phyloP scores from a whole-genome alignment of 1,140 invertebrate species.

The Drosophila ercepeae region DNA sequence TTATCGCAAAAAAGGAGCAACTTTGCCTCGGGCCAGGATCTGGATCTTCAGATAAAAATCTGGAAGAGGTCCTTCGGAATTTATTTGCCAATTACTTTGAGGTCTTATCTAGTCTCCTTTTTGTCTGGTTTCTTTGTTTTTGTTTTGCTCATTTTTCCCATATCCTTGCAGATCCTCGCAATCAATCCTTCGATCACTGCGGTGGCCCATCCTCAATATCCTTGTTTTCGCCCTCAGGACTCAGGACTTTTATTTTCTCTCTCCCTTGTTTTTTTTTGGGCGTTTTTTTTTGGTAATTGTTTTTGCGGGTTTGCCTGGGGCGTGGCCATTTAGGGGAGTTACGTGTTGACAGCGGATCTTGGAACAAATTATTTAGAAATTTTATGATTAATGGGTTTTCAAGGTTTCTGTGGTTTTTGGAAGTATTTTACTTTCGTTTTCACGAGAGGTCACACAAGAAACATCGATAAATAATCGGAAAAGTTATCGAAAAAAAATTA shows the following conservation, averaged over 20 bases:
- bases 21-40: constrained; percentile 48
- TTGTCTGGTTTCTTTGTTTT: constrained; percentile 11
- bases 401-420: no score
- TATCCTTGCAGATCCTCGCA: constrained; percentile 29
- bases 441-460: no score
- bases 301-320: constrained; percentile 1
- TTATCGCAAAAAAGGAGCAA: constrained; percentile 60
- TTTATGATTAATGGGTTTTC: background rate
- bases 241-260: constrained; percentile 4
- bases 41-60: background rate
- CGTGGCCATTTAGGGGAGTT: constrained; percentile 10
- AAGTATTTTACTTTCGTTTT: no score
- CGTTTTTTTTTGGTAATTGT: constrained; percentile 9
- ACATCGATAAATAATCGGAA: no score
- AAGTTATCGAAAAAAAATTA: no score
- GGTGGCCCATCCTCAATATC: constrained; percentile 11
- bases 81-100: constrained; percentile 72
- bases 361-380: background rate
- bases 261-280: background rate
- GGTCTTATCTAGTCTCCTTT: constrained; percentile 13
- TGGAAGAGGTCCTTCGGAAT: constrained; percentile 35
- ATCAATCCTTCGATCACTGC: constrained; percentile 56
- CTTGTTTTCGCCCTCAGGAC: background rate
- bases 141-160: constrained; percentile 9
- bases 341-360: constrained; percentile 16